A percentile compares a stretch with the other conserved stretches of the same genome.
These are phyloP conservation scores for Sigmodon hispidus DNA, from an alignment of 2,113 vertebrate genomes.

Conservation along the genomic window DNA sequence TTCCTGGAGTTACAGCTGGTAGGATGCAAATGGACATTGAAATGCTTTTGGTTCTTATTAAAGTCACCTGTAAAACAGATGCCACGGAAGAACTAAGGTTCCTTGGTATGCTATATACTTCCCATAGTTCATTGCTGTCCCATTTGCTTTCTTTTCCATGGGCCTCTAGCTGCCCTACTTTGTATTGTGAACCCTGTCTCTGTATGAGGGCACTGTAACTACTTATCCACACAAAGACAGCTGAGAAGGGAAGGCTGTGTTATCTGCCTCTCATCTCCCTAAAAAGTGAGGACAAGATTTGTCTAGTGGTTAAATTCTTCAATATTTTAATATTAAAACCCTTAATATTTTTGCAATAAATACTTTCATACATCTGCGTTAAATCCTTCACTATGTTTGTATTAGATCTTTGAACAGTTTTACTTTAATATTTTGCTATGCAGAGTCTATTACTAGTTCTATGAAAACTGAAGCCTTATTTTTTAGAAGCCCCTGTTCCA, in stretches of 20 bases:
- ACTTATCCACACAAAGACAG: background rate
- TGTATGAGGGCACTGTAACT: background rate
- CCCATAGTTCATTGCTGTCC: background rate
- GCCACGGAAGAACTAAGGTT: background rate
- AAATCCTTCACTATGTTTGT: constrained; percentile 4
- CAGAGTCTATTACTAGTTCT: background rate
- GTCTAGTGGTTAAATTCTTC: background rate
- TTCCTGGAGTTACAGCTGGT: background rate
- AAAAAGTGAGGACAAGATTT: background rate
- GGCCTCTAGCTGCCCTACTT: background rate
- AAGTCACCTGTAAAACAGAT: background rate
- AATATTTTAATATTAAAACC: constrained; percentile 32
- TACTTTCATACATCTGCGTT: background rate
- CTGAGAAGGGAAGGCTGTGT: background rate
- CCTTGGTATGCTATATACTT: background rate
- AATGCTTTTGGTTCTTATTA: background rate
- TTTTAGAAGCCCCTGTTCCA: background rate
- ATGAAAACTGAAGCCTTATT: background rate
- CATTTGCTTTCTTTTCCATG: background rate
- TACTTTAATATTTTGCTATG: constrained; percentile 21
- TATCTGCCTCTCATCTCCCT: background rate
- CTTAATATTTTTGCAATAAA: background rate
- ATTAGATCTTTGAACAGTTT: background rate
- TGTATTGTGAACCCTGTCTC: background rate
- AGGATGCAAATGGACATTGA: background rate